A percentile compares a stretch with the other conserved stretches of the same genome.
phyloP scores from a whole-genome alignment of 2,113 vertebrate species.

The Benitochromis conjunctus region DNA sequence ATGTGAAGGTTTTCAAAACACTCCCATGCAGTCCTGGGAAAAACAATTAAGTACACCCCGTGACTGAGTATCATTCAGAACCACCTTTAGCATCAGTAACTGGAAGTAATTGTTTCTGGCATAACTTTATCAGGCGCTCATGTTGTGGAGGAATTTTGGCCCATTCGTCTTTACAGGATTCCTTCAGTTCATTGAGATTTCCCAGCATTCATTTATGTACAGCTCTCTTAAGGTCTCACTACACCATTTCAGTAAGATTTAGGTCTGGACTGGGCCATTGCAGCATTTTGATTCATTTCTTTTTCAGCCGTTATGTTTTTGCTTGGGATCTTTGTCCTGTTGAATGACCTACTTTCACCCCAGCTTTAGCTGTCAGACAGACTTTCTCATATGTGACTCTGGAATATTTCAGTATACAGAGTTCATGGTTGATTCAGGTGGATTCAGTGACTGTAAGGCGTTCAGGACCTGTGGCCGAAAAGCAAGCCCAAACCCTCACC shows the following conservation, averaged over 20 bases:
- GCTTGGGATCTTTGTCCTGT: background rate
- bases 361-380: background rate
- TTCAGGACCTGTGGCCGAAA: background rate
- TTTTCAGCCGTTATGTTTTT: background rate
- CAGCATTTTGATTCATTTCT: background rate
- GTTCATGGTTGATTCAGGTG: background rate
- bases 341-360: background rate
- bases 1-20: background rate
- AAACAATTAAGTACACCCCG: background rate
- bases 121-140: background rate
- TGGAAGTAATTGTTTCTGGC: background rate
- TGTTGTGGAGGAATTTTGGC: accelerated
- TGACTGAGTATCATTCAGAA: background rate
- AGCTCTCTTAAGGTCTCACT: background rate
- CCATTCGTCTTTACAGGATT: background rate
- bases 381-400: background rate
- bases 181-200: background rate
- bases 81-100: background rate
- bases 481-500: background rate
- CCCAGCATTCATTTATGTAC: background rate
- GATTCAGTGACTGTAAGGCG: background rate
- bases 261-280: background rate
- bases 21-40: background rate
- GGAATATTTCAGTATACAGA: background rate
- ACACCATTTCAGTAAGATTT: background rate